Conservation (phyloP, 2,113 vertebrate genomes). For the Pollachius pollachius region DNA sequence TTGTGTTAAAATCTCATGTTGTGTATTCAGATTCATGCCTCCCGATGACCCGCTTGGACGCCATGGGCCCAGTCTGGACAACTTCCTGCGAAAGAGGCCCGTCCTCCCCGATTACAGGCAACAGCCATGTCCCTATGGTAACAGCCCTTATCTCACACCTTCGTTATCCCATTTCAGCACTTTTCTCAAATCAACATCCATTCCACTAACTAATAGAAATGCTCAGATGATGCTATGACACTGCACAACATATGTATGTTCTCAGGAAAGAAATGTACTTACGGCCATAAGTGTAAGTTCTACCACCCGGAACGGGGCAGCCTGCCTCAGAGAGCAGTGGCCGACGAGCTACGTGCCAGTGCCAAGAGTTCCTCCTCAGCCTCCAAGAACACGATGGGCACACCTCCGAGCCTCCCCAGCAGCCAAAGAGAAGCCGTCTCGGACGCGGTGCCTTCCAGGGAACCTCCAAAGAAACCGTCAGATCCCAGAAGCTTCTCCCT, state of each 20-base stretch:
- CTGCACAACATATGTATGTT: neutral
- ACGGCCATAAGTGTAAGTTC: constrained; percentile 98
- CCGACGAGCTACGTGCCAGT: constrained; percentile 95
- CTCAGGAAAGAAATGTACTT: constrained; percentile 95
- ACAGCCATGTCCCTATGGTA: constrained; percentile 97
- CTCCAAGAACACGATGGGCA: constrained; percentile 81
- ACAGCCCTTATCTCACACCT: neutral
- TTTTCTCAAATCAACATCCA: neutral
- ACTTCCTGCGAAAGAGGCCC: constrained; percentile 93
- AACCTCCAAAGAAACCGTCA: constrained; percentile 83
- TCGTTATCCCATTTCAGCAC: too few relatives aligned
- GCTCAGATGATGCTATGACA: too few relatives aligned
- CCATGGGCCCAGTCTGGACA: constrained; percentile 95
- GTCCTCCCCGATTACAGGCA: constrained; percentile 92
- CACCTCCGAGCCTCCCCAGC: constrained; percentile 85
- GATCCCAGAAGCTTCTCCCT: constrained; percentile 81
- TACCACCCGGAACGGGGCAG: constrained; percentile 94
- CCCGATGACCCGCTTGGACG: constrained; percentile 96
- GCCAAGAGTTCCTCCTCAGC: constrained; percentile 81
- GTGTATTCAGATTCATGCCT: constrained; percentile 86
- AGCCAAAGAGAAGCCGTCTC: constrained; percentile 48
- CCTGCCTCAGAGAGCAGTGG: constrained; percentile 91
- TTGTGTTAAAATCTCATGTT: neutral
- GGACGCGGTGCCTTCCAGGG: constrained; percentile 70
- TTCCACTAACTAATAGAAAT: neutral